Conservation (phyloP, 2,113 vertebrate genomes). For the Indicator indicator region DNA sequence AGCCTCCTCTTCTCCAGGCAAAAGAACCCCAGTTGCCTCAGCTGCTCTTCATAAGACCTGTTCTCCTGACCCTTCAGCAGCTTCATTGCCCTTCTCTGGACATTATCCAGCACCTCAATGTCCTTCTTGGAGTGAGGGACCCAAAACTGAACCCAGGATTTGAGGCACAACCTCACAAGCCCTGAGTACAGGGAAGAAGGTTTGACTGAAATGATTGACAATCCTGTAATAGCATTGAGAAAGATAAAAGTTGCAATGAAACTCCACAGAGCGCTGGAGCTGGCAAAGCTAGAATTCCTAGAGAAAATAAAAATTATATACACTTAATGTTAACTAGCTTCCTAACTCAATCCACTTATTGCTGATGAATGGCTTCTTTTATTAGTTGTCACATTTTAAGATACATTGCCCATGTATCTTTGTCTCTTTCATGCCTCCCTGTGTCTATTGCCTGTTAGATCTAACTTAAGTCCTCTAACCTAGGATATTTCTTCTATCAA, state of each 20-base stretch:
- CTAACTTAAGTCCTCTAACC: neutral
- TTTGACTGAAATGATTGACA: neutral
- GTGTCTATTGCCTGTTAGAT: neutral
- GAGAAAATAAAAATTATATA: neutral
- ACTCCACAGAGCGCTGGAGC: neutral
- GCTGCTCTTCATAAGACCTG: too few species aligned
- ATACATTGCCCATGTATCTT: accelerated
- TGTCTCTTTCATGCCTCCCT: neutral
- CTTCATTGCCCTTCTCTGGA: too few species aligned
- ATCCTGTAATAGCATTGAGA: neutral
- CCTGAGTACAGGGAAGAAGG: neutral
- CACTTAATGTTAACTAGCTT: neutral
- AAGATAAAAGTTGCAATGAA: neutral
- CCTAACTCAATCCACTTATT: neutral
- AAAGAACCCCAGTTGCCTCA: too few species aligned
- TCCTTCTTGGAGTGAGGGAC: too few species aligned
- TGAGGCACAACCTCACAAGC: too few species aligned
- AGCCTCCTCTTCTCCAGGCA: too few species aligned
- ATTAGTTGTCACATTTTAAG: neutral
- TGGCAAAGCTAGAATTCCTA: neutral
- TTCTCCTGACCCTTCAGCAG: too few species aligned
- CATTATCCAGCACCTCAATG: too few species aligned
- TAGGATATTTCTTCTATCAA: neutral
- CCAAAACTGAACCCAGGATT: too few species aligned
- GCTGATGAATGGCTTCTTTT: neutral